Conservation (phyloP, 2,113 vertebrate species). For the Salvator merianae region DNA sequence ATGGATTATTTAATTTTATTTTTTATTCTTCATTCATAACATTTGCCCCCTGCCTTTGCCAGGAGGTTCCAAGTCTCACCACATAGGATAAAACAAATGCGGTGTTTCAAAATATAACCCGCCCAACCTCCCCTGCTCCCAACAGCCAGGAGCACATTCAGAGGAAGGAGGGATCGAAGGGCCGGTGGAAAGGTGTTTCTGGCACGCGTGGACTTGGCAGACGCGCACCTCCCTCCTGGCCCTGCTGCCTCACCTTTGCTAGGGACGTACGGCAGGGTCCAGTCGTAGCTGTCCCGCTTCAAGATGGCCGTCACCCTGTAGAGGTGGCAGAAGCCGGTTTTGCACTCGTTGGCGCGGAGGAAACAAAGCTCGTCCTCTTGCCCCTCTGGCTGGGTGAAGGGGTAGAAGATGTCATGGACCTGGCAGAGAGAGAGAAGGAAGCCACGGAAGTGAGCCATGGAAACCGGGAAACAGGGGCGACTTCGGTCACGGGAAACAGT, state of each 20-base stretch:
- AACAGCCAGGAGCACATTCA: too few species aligned
- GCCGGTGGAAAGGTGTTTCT: too few species aligned
- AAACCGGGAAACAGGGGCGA: too few species aligned
- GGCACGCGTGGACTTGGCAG: too few species aligned
- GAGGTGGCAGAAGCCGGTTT: slow-evolving; percentile 93
- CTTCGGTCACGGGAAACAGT: not conserved
- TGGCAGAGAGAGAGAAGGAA: slow-evolving; percentile 49
- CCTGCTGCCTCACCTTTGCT: slow-evolving; percentile 77
- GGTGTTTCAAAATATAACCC: too few species aligned
- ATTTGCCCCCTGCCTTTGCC: too few species aligned
- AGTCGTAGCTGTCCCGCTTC: slow-evolving; percentile 80
- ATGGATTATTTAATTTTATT: not conserved
- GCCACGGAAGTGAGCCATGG: not conserved
- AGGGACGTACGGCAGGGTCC: slow-evolving; percentile 80
- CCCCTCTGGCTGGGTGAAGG: slow-evolving; percentile 87
- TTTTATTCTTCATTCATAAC: not conserved
- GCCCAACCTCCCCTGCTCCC: too few species aligned
- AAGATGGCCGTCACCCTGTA: slow-evolving; percentile 87
- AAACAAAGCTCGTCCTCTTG: slow-evolving; percentile 89
- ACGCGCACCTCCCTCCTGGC: too few species aligned
- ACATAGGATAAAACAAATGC: too few species aligned
- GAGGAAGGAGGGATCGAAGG: too few species aligned
- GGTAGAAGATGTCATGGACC: slow-evolving; percentile 97
- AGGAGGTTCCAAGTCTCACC: too few species aligned
- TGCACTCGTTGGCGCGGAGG: slow-evolving; percentile 92